Evolutionary conservation across 2,797 vertebrate species (phyloP), one percentile per base, ranked within the genome.

Genomic region (Alauda arvensis): DNA sequence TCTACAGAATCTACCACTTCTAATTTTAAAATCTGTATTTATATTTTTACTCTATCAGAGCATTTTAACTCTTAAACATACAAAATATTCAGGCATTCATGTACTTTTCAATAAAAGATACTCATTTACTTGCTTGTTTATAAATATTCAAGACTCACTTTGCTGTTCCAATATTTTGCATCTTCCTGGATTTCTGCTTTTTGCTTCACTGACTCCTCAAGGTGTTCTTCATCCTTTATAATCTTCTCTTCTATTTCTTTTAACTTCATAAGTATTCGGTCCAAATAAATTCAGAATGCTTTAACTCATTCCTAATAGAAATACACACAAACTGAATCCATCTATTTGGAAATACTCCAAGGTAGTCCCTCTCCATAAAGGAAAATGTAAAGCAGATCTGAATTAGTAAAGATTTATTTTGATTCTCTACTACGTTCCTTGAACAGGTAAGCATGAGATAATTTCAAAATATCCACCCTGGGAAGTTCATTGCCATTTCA

Each of bases 111-210:
- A 77, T 83, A 90, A 67, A 91, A 91, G 67, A 91, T 62, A 95
- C 55, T 93, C 5, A 90, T 91, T 93, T 93, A 93, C 80, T 94
- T 94, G 81, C 71, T 85, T 95, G 59, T 85, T 91, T 94, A 93
- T 91, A 91, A 90, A 95, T 93, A 96, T 95, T 90, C 84, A 95
- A 93, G 80, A 95, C 87, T 95, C 88, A 94, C 90, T 93, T 95
- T 94, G 31, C 91, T 90, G 74, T 90, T 94, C 93, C 91, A 96
- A 92, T 66, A 90, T 87, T 61, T 91, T 93, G 94, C 89, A 81
- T 93, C 93, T 86, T 95, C 72, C 84, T 93, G 94, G 92, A 91
- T 78, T 76, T 92, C 77, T 92, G 80, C 86, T 88, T 93, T 95
- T 96, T 96, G 90, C 88, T 93, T 93, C 83, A 91, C 62, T 91